A percentile compares a stretch with the other conserved stretches of the same genome.
Evolutionary conservation across 2,113 vertebrate genomes (phyloP).

Genomic region (Pogonocichla stellata): DNA sequence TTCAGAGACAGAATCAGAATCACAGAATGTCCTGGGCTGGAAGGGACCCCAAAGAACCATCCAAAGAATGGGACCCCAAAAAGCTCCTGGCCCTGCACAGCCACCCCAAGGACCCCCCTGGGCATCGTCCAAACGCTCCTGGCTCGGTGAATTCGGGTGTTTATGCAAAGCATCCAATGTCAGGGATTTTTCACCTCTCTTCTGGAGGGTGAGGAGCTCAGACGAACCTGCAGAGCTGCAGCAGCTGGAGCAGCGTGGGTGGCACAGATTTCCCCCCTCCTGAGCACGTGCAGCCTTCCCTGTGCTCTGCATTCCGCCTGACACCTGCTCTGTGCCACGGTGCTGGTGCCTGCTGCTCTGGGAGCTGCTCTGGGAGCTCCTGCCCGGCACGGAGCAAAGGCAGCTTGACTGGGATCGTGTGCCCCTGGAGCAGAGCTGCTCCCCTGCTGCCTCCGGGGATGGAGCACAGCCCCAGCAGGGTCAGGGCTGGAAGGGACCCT

Average conservation of each 20-base stretch:
- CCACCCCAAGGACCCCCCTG: background rate
- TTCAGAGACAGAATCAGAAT: rapidly evolving
- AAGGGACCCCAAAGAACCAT: rapidly evolving
- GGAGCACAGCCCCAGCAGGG: rapidly evolving
- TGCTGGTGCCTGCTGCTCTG: background rate
- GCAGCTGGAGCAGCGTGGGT: background rate
- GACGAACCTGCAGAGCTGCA: background rate
- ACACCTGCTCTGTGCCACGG: background rate
- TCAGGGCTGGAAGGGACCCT: background rate
- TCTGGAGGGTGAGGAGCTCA: background rate
- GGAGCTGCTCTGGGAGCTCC: background rate
- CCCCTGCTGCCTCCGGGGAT: no score
- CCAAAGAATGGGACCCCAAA: background rate
- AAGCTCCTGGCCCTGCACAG: background rate
- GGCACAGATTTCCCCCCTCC: background rate
- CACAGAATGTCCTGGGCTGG: background rate
- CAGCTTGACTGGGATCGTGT: background rate
- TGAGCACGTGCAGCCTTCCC: background rate
- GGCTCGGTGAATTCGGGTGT: rapidly evolving
- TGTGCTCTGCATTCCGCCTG: background rate
- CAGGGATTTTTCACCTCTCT: background rate
- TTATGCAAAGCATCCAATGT: background rate
- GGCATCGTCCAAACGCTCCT: rapidly evolving
- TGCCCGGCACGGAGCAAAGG: background rate
- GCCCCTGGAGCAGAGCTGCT: background rate